Percentiles rank a stretch among this genome's conserved stretches.
Conservation (phyloP, 2,113 vertebrate species). For the Cynocephalus volans region DNA sequence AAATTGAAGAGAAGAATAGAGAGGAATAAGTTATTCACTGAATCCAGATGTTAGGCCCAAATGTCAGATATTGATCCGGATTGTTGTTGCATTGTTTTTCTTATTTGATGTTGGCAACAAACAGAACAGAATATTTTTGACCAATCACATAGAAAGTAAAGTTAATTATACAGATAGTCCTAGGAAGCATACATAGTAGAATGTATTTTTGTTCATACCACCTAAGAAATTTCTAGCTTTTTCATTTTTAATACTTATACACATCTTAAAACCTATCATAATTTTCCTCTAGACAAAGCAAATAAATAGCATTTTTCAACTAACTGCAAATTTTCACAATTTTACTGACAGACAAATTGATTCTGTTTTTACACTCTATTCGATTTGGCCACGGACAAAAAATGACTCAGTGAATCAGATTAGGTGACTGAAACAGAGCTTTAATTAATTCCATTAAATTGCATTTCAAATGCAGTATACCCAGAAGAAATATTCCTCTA, state of each 20-base stretch:
- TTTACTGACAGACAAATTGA: constrained; percentile 82
- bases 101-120: neutral
- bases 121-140: neutral
- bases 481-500: constrained; percentile 79
- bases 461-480: constrained; percentile 76
- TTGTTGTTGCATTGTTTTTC: neutral
- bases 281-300: constrained; percentile 65
- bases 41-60: neutral
- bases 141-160: neutral
- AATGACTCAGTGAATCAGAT: constrained; percentile 79
- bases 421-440: constrained; percentile 67
- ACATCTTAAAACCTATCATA: neutral
- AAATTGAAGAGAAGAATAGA: neutral
- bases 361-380: constrained; percentile 82
- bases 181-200: neutral
- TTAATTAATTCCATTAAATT: constrained; percentile 87
- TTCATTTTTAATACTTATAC: neutral
- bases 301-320: constrained; percentile 78
- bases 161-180: neutral
- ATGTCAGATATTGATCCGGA: neutral
- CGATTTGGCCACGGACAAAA: constrained; percentile 80
- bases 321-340: constrained; percentile 68
- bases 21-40: neutral
- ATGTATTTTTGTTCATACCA: neutral
- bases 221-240: neutral